Base-by-base conservation (phyloP, 2,888 invertebrate genomes). In the Melolontha melolontha region DNA sequence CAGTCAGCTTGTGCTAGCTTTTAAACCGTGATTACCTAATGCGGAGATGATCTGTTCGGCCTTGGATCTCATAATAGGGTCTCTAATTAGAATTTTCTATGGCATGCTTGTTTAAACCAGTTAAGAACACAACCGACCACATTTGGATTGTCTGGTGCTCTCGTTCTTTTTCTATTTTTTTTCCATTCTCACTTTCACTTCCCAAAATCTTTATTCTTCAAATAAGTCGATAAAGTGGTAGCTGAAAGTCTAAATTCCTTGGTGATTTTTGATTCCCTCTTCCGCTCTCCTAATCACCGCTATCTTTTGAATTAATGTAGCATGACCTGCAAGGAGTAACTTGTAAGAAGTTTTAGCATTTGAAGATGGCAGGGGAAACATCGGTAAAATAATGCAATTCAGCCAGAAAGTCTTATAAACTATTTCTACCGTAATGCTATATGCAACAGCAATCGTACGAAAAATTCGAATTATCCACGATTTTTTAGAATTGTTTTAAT, bases 211-310 rank as follows among this genome's bases (percentile, higher is more conserved):
- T 39, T 39, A 10, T 39, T 39, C 2, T 41, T 41, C 12, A 41
- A 41, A 41, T 41, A 5, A 41, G 2, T 41, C 12, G 40, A 39
- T 39, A 39, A 39, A n/a, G 2, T 2, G 41, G 10, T 10, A 5
- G 41, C n/a, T n/a, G n/a, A n/a, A n/a, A n/a, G n/a, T n/a, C n/a
- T n/a, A 41, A 41, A 41, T 41, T 41, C 41, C 41, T 41, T 41
- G 41, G 6, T 12, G 41, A 41, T 41, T 41, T 41, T 12, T n/a
- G 6, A 41, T 41, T 41, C 12, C 2, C 12, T 41, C n/a, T n/a
- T n/a, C n/a, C n/a, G n/a, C n/a, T n/a, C n/a, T n/a, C n/a, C n/a
- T n/a, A n/a, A n/a, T n/a, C n/a, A n/a, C n/a, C n/a, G n/a, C n/a
- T n/a, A n/a, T n/a, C n/a, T n/a, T n/a, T n/a, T n/a, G n/a, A n/a